Evolutionary conservation across 2,113 vertebrate species (phyloP), one percentile per base, ranked within the genome.

Genomic region (Hystrix cristata): DNA sequence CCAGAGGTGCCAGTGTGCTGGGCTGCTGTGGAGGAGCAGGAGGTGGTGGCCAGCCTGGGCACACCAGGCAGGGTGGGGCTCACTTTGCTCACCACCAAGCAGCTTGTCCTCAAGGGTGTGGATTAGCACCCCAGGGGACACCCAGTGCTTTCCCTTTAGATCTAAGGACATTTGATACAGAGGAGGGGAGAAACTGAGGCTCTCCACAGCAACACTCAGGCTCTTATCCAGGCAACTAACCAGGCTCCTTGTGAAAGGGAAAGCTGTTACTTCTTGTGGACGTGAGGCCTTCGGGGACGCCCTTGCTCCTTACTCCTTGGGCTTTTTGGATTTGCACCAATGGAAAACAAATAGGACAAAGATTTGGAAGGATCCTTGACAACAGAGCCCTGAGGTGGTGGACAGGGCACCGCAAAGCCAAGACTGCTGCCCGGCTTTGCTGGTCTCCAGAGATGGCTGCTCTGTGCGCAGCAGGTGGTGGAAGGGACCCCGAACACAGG

Each of bases 211-310:
- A 65, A 57, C 14, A 3, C 25, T 27, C 67, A 81, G 59, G 87
- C 31, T 38, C 38, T 38, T 38, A 38, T 38, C 38, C 38, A 38
- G 38, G 38, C 38, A 38, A 38, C 85, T 7, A 18, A 51, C 18
- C 14, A 11, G 25, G 34, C 79, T 21, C 16, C 9, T 31, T 21
- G 43, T 67, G 18, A 0, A 27, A 0, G 6, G 12, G 92, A 81
- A 90, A 83, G 4, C 34, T 1, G 62, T 96, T 99, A 99, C 97
- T 99, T 99, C 98, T 99, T 99, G 96, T 99, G 99, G 80, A 98
- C 97, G 82, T 99, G 99, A 86, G 99, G 99, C 93, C 99, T 98
- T 51, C 99, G 98, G 1, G 99, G 99, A 97, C 99, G 99, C 87
- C 99, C 98, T 84, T 99, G 98, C 96, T 99, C 99, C 1, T 99